Percentiles rank a stretch among this genome's conserved stretches.
Conservation (phyloP, 2,797 vertebrate genomes). For the Chrysocyon brachyurus region DNA sequence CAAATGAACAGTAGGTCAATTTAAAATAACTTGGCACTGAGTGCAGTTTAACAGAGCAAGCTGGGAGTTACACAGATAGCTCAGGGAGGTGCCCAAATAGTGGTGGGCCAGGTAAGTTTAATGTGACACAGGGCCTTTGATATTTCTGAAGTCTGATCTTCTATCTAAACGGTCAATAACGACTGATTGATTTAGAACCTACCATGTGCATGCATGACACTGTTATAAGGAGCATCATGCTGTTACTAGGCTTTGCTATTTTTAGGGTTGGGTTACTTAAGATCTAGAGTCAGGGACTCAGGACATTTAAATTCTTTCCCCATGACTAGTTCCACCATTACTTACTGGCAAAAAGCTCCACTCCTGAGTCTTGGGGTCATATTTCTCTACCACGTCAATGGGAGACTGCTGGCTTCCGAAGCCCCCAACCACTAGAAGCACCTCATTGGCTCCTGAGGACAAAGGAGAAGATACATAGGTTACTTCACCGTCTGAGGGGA, state of each 20-base stretch:
- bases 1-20: background rate
- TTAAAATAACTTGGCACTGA: background rate
- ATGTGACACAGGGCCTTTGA: background rate
- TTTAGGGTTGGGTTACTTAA: background rate
- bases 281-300: background rate
- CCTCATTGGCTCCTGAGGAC: conserved; percentile 96
- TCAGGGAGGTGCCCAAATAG: background rate
- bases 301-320: background rate
- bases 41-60: background rate
- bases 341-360: conserved; percentile 98
- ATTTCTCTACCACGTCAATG: conserved; percentile 98
- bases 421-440: conserved; percentile 97
- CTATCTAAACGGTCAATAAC: background rate
- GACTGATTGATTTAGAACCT: background rate
- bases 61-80: background rate
- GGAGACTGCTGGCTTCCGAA: conserved; percentile 99
- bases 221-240: background rate
- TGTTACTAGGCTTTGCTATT: background rate
- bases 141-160: background rate
- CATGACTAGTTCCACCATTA: conserved; percentile 23
- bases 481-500: background rate
- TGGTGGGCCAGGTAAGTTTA: background rate
- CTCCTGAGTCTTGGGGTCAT: conserved; percentile 98
- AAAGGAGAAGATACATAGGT: conserved; percentile 59
- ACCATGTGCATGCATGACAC: background rate